These are phyloP conservation scores for Eciton burchellii DNA, from an alignment of 1,140 invertebrate species.

Conservation along the genomic window DNA sequence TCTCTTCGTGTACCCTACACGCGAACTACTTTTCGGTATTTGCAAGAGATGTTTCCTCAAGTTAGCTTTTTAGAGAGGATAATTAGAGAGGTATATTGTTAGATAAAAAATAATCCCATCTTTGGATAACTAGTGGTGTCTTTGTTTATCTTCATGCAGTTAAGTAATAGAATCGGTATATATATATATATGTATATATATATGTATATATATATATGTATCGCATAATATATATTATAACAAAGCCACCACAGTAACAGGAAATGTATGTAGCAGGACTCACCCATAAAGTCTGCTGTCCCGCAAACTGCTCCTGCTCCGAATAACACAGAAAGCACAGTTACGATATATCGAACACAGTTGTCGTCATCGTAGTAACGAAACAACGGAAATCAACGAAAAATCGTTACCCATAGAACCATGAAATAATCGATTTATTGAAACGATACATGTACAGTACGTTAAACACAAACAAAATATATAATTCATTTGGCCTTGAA, in stretches of 20 bases:
- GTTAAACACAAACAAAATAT: slow-evolving; percentile 73
- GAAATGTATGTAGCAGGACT: slow-evolving; percentile 82
- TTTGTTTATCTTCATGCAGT: slow-evolving; percentile 72
- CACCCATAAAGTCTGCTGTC: slow-evolving; percentile 92
- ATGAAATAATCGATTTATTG: slow-evolving; percentile 77
- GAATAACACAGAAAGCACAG: slow-evolving; percentile 76
- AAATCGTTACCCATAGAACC: slow-evolving; percentile 69
- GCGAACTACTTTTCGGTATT: background rate
- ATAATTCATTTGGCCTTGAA: slow-evolving; percentile 62
- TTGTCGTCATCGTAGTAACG: slow-evolving; percentile 56
- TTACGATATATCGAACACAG: slow-evolving; percentile 68
- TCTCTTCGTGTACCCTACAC: background rate
- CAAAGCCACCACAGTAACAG: slow-evolving; percentile 72
- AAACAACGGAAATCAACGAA: slow-evolving; percentile 62
- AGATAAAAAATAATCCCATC: slow-evolving; percentile 75
- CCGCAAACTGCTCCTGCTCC: slow-evolving; percentile 89
- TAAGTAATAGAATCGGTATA: slow-evolving; percentile 53
- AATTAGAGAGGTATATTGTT: background rate
- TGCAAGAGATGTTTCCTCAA: background rate
- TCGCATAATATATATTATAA: slow-evolving; percentile 68
- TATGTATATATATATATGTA: slow-evolving; percentile 40
- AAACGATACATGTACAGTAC: slow-evolving; percentile 76
- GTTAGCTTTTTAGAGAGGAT: background rate
- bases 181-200: slow-evolving; percentile 2
- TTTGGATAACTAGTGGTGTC: slow-evolving; percentile 69